Percentiles rank a stretch among this genome's conserved stretches.
Conservation (phyloP, 1,140 invertebrate species). For the Sweltsa coloradensis region DNA sequence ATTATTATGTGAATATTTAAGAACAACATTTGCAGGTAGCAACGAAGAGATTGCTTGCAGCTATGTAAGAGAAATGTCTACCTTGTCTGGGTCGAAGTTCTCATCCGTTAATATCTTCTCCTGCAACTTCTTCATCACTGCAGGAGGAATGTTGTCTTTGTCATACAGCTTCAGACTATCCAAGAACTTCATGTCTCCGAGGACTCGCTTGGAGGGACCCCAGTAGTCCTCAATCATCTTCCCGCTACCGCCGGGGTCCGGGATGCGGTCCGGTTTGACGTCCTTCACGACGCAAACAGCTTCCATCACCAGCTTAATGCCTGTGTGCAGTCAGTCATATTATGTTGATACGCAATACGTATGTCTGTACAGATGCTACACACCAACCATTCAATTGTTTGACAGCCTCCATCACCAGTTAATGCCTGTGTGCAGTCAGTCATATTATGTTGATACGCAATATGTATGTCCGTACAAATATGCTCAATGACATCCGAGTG, state of each 20-base stretch:
- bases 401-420: constrained; percentile 95
- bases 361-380: too few relatives aligned
- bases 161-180: constrained; percentile 75
- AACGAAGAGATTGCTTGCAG: constrained; percentile 34
- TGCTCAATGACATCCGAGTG: too few relatives aligned
- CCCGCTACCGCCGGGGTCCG: constrained; percentile 49
- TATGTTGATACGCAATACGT: too few relatives aligned
- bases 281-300: constrained; percentile 87
- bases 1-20: too few relatives aligned
- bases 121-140: constrained; percentile 71
- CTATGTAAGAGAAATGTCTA: too few relatives aligned
- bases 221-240: constrained; percentile 88
- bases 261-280: constrained; percentile 71
- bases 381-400: too few relatives aligned
- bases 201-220: constrained; percentile 79
- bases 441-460: too few relatives aligned
- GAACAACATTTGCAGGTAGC: too few relatives aligned
- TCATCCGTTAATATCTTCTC: constrained; percentile 72
- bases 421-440: constrained; percentile 83
- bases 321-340: too few relatives aligned
- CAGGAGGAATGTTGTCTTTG: constrained; percentile 79
- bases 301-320: constrained; percentile 91
- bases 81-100: constrained; percentile 84
- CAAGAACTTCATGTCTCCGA: constrained; percentile 86
- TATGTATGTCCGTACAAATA: too few relatives aligned